These are phyloP conservation scores for Aspidiotus rigidus DNA, from an alignment of 2,888 invertebrate species.

Conservation along the genomic window DNA sequence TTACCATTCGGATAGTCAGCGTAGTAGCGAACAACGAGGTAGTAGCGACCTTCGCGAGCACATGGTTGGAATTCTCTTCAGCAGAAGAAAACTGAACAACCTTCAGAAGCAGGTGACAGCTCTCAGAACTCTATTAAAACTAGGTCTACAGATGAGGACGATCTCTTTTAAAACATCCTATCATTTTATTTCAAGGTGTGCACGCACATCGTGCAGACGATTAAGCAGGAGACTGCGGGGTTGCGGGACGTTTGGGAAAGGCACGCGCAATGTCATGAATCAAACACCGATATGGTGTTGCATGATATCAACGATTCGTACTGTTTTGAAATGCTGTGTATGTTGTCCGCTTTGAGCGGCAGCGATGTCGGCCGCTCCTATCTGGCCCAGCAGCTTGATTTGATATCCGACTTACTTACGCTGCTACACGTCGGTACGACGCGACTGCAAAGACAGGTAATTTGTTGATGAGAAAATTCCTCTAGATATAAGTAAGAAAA, in stretches of 20 bases:
- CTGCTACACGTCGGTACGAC: constrained; percentile 89
- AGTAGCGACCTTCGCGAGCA: constrained; percentile 77
- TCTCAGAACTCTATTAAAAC: neutral
- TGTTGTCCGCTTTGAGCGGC: constrained; percentile 88
- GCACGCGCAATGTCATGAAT: constrained; percentile 35
- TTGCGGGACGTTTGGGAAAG: constrained; percentile 88
- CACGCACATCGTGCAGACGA: constrained; percentile 81
- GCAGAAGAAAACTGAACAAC: constrained; percentile 83
- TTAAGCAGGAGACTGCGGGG: constrained; percentile 74
- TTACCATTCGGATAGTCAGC: constrained; percentile 45
- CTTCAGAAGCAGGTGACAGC: constrained; percentile 73
- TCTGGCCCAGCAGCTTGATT: constrained; percentile 75
- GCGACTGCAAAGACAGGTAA: constrained; percentile 82
- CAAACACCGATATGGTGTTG: constrained; percentile 32
- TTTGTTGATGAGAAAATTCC: constrained; percentile 4
- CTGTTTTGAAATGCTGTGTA: constrained; percentile 93
- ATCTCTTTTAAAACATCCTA: too few relatives aligned
- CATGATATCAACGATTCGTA: constrained; percentile 65
- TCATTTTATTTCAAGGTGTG: constrained; percentile 53
- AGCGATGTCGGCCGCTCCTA: constrained; percentile 83
- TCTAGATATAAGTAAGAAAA: neutral
- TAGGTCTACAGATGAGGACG: too few relatives aligned
- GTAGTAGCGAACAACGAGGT: constrained; percentile 39
- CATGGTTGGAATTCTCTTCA: constrained; percentile 92
- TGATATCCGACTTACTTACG: constrained; percentile 73